Evolutionary conservation across 2,797 vertebrate species (phyloP).

Genomic region (Typhlichthys subterraneus): DNA sequence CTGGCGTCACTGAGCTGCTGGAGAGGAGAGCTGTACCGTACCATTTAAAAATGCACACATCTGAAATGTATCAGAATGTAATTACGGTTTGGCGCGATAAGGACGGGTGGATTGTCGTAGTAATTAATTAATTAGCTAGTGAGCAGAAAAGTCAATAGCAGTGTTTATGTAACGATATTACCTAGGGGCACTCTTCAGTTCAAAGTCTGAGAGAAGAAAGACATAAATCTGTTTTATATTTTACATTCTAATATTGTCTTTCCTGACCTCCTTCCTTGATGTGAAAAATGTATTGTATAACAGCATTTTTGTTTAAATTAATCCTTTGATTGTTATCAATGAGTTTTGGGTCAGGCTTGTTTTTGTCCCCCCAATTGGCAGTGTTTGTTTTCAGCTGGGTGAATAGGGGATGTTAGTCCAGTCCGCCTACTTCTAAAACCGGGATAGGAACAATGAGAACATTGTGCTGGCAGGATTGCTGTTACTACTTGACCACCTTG

Average conservation of each 20-base stretch:
- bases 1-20: not conserved
- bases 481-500: slow-evolving; percentile 43
- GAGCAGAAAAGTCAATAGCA: too few relatives aligned
- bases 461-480: slow-evolving; percentile 35
- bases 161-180: too few relatives aligned
- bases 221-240: too few relatives aligned
- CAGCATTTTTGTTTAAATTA: not conserved
- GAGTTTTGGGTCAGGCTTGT: slow-evolving; percentile 31
- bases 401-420: slow-evolving; percentile 52
- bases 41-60: not conserved
- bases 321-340: slow-evolving; percentile 41
- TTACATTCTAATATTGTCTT: slow-evolving; percentile 9
- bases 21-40: not conserved
- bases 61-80: not conserved
- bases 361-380: slow-evolving; percentile 9
- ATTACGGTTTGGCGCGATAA: not conserved
- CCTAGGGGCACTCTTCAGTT: too few relatives aligned
- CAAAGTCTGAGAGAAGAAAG: too few relatives aligned
- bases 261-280: slow-evolving; percentile 21
- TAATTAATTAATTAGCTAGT: too few relatives aligned
- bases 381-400: slow-evolving; percentile 57
- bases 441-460: slow-evolving; percentile 64
- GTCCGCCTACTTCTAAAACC: slow-evolving; percentile 53
- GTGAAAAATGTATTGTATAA: slow-evolving; percentile 6
- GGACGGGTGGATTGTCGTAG: too few relatives aligned